phyloP scores from a whole-genome alignment of 92 coral and sea anemone species.

The Zoanthus solanderi region DNA sequence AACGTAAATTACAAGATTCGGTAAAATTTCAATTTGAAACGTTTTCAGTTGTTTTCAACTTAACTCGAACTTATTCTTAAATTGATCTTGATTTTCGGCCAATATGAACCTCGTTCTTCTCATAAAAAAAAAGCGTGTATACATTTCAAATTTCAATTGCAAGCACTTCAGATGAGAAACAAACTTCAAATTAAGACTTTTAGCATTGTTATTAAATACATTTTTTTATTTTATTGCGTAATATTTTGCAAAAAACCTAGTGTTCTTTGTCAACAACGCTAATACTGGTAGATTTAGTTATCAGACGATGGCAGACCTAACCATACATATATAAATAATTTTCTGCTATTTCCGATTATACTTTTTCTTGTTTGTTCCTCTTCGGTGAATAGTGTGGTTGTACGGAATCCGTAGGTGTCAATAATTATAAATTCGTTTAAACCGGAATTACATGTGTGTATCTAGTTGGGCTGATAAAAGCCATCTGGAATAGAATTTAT shows the following conservation, averaged over 20 bases:
- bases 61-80: too few species aligned
- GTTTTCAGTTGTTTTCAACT: too few species aligned
- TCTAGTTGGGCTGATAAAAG: not conserved
- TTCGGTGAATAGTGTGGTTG: not conserved
- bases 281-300: not conserved
- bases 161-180: too few species aligned
- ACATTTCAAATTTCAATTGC: too few species aligned
- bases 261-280: not conserved
- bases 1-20: too few species aligned
- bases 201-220: not conserved
- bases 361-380: slow-evolving; percentile 3
- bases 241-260: not conserved
- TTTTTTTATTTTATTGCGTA: not conserved
- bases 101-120: too few species aligned
- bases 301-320: slow-evolving; percentile 4
- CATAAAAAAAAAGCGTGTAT: too few species aligned
- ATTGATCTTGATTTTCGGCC: too few species aligned
- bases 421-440: not conserved
- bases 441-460: not conserved
- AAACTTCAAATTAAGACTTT: not conserved
- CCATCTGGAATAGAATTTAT: slow-evolving; percentile 14
- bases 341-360: not conserved
- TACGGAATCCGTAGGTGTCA: slow-evolving; percentile 22
- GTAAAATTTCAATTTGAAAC: too few species aligned
- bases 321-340: not conserved